Evolutionary conservation across 2,888 invertebrate genomes (phyloP).

Genomic region (Alviniconcha strummeri): DNA sequence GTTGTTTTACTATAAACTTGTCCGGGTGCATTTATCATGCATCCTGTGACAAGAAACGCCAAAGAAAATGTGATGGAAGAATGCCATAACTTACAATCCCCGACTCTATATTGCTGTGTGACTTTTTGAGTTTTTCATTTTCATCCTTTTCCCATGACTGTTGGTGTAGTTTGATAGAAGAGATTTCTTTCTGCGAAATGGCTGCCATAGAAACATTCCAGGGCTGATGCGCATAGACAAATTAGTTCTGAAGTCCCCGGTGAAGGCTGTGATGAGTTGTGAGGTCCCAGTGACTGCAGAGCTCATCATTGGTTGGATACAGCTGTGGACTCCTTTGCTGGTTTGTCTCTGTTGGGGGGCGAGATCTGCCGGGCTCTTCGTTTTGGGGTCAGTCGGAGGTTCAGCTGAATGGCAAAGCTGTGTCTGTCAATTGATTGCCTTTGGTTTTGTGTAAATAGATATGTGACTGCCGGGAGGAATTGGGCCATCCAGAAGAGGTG

Average conservation of each 20-base stretch:
- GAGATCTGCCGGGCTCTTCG: no score
- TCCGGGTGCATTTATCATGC: no score
- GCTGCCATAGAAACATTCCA: constrained; percentile 16
- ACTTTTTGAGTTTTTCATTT: background rate
- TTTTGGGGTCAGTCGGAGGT: background rate
- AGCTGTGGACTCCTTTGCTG: no score
- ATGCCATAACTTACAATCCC: constrained; percentile 21
- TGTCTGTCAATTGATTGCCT: background rate
- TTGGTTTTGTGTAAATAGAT: background rate
- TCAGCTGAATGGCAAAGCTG: background rate
- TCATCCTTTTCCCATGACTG: background rate
- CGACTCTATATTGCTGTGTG: background rate
- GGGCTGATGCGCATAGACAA: background rate
- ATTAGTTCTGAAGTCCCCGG: background rate
- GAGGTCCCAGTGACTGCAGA: no score
- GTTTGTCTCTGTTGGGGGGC: no score
- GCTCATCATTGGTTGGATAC: no score
- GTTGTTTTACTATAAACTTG: no score
- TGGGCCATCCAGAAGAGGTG: no score
- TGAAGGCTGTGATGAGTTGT: no score
- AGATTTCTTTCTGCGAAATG: background rate
- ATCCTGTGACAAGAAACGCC: constrained; percentile 12
- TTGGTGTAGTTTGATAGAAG: background rate
- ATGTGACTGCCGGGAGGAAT: no score
- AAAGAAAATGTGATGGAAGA: constrained; percentile 37